Percentiles rank a stretch among this genome's conserved stretches.
These are phyloP conservation scores for Brachystomella parvula DNA, from an alignment of 1,140 invertebrate species.

Conservation along the genomic window DNA sequence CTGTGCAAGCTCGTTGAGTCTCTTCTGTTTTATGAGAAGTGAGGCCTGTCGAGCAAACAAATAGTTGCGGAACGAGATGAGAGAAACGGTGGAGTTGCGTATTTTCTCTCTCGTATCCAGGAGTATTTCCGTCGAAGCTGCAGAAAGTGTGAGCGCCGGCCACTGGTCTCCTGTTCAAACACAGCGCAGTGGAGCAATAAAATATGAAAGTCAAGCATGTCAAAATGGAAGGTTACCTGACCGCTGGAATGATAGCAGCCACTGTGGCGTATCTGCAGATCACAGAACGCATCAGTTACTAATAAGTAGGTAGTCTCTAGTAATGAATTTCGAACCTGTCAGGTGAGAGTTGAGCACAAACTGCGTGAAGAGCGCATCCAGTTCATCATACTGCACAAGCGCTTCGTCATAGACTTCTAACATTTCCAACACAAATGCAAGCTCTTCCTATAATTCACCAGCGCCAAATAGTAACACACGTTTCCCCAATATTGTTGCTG, in stretches of 20 bases:
- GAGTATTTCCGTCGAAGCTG: slow-evolving; percentile 8
- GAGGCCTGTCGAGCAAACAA: slow-evolving; percentile 86
- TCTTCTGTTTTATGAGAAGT: slow-evolving; percentile 52
- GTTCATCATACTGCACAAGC: slow-evolving; percentile 91
- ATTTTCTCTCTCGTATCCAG: slow-evolving; percentile 54
- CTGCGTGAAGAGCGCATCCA: slow-evolving; percentile 93
- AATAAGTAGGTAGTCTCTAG: background rate
- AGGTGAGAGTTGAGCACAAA: slow-evolving; percentile 86
- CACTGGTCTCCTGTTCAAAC: slow-evolving; percentile 33
- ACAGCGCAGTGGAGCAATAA: background rate
- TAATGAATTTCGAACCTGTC: slow-evolving; percentile 50
- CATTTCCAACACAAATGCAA: slow-evolving; percentile 91
- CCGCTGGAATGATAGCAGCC: slow-evolving; percentile 38
- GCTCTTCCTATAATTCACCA: slow-evolving; percentile 71
- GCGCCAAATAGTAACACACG: no score
- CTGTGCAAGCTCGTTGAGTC: slow-evolving; percentile 59
- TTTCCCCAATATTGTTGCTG: background rate
- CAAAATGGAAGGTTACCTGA: no score
- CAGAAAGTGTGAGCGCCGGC: slow-evolving; percentile 30
- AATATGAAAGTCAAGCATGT: background rate
- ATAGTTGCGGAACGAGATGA: slow-evolving; percentile 88
- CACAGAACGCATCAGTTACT: no score
- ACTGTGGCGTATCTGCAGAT: slow-evolving; percentile 37
- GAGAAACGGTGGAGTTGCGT: slow-evolving; percentile 57
- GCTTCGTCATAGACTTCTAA: slow-evolving; percentile 88